Evolutionary conservation across 2,113 vertebrate genomes (phyloP).

Genomic region (Siphamia tubifer): DNA sequence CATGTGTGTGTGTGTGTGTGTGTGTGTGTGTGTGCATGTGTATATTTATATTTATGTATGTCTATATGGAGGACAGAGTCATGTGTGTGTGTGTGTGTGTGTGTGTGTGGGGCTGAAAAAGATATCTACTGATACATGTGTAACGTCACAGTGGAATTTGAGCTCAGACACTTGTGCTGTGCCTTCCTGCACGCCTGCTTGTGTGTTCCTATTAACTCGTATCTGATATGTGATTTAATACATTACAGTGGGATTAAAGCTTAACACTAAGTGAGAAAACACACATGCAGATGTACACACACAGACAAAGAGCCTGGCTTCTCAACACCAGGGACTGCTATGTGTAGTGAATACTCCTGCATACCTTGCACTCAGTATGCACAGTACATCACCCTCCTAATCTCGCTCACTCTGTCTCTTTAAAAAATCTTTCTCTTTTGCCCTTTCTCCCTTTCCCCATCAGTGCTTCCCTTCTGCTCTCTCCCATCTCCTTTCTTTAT

Average conservation of each 20-base stretch:
- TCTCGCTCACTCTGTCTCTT: slow-evolving; percentile 30
- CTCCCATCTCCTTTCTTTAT: neutral
- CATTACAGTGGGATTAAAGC: slow-evolving; percentile 48
- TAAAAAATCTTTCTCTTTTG: slow-evolving; percentile 22
- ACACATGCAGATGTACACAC: slow-evolving; percentile 9
- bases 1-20: no score
- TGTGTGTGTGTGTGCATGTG: no score
- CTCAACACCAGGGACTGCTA: slow-evolving; percentile 28
- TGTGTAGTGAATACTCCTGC: slow-evolving; percentile 46
- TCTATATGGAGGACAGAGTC: neutral
- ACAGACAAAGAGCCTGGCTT: slow-evolving; percentile 22
- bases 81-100: neutral
- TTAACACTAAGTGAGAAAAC: slow-evolving; percentile 19
- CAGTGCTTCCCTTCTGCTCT: neutral
- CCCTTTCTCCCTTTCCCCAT: slow-evolving; percentile 1
- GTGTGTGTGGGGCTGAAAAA: neutral
- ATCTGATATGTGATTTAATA: slow-evolving; percentile 45
- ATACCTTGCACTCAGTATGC: slow-evolving; percentile 61
- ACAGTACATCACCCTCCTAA: slow-evolving; percentile 48
- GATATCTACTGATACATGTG: slow-evolving; percentile 9
- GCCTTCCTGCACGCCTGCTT: neutral
- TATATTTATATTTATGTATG: neutral
- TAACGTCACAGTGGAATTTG: slow-evolving; percentile 13
- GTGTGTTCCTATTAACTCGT: slow-evolving; percentile 49
- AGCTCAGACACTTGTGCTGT: neutral